Evolutionary conservation across 2,797 vertebrate species (phyloP), one percentile per base, ranked within the genome.

Genomic region (Triplophysa bombifrons): DNA sequence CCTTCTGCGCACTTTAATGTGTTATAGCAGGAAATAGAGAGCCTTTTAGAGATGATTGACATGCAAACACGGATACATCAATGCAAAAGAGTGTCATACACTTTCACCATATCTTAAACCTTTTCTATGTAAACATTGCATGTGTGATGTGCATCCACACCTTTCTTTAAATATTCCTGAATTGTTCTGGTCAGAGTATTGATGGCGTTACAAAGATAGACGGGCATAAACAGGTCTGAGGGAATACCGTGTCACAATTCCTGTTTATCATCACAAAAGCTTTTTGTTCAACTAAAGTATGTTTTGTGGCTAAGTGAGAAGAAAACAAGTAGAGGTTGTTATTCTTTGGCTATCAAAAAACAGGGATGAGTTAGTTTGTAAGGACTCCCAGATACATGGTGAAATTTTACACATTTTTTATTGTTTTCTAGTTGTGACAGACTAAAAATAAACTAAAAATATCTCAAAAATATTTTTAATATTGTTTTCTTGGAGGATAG

Each of bases 1-100:
- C 90, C 91, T 91, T 91, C 88, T 88, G 88, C 90, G 86, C 89
- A 90, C 91, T 87, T 87, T 75, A 80, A 80, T 80, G 76, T 71
- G 72, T 80, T 79, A 76, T 61, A 82, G 73, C 80, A 83, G 70
- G 72, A 80, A 72, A 64, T 74, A 65, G 60, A 77, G 74, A 50
- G 78, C 46, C 64, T 67, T 70, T 77, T 56, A 74, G 78, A 48
- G 51, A 58, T 71, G 50, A 78, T 50, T 76, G 74, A 82, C 90
- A 90, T 90, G 90, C 89, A 91, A 90, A 90, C 90, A 84, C 82
- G 75, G 41, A 80, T 58, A 75, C 72, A 58, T 72, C 74, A 83
- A 77, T 25, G 55, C 70, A 69, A 44, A 51, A 63, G 53, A 67
- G 60, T 27, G 53, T 58, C 50, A 58, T 75, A 48, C 30, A 38